Evolutionary conservation across 2,113 vertebrate genomes (phyloP), one percentile per base, ranked within the genome.

Genomic region (Cryptotis parvus): DNA sequence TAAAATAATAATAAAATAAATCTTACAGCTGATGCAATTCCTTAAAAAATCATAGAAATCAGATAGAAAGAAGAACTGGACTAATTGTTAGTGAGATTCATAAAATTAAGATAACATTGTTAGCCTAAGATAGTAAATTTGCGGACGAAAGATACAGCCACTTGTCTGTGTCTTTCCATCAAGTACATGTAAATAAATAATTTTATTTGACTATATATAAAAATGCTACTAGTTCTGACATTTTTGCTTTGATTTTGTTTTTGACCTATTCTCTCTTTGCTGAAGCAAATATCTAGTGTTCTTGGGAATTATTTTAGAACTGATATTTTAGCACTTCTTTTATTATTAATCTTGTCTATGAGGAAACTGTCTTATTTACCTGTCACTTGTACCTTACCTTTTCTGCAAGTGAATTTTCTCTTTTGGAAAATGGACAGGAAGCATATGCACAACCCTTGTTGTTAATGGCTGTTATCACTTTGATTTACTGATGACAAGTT

Each of bases 401-500:
- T 97, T 93, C 93, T 95, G 91, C 91, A 96, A 98, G 95, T 85
- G 22, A 9, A 58, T 96, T 97, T 97, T 96, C 41, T 94, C 78
- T 77, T 96, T 95, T 95, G 86, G 91, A 49, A 97, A 96, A 95
- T 39, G 97, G 96, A 97, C 96, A 97, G 93, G 90, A 79, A 97
- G 45, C 90, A 93, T 39, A 94, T 91, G 43, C 61, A 95, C 37
- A 90, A 88, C 20, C 39, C 76, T 95, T 76, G 33, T 94, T 97
- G 77, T 80, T 97, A 97, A 97, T 96, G 83, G 70, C n/a, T 97
- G 66, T 95, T 97, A 97, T 95, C 37, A 91, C 80, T 95, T 94
- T 73, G 94, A 87, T 97, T 97, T 96, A 97, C 55, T 95, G 78
- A 96, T 96, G 96, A 97, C 95, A 96, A 91, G 95, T 97, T 96